Base-by-base conservation (phyloP, 2,888 invertebrate genomes). In the Perizoma affinitatum region DNA sequence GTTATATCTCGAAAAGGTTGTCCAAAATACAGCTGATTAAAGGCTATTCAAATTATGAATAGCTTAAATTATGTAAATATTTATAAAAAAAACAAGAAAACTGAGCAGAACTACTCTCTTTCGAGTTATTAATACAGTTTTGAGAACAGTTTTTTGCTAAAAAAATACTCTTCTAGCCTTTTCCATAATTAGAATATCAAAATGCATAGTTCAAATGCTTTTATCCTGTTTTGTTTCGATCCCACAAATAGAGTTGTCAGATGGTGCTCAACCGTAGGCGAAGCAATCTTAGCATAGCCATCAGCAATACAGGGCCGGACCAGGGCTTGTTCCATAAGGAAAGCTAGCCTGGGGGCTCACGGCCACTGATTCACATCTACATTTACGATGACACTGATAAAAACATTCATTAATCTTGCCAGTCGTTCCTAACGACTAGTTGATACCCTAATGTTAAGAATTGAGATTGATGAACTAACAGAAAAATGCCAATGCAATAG, bases 171-270 rank as follows among this genome's bases (percentile, higher is more conserved):
- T 22, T 22, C 22, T 22, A 22, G 6, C 38, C 40, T 10, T 42
- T 42, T 42, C 10, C n/a, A 42, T 10, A n/a, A 49, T 49, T 49
- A 40, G 22, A 22, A 22, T 22, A 22, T 22, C 22, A 22, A 50
- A 44, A 56, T 40, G 11, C 45, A 47, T 53, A 50, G 50, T 44
- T 44, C n/a, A 22, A 22, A 3, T 22, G 22, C 22, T 4, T 33
- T 45, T 43, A 43, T 41, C 53, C 56, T 33, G 44, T 33, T 44
- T 53, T 64, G 64, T 64, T 58, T 63, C 60, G 70, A 69, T 71
- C 73, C 51, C 58, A 78, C 79, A 83, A 82, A 87, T 86, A 83
- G 76, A 87, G 74, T 78, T 85, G 84, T 86, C 83, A 79, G 78
- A 55, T 63, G 72, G 74, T 73, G 71, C 73, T 79, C 80, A 82